These are phyloP conservation scores for Callospermophilus lateralis DNA, from an alignment of 2,113 vertebrate genomes.

Conservation along the genomic window DNA sequence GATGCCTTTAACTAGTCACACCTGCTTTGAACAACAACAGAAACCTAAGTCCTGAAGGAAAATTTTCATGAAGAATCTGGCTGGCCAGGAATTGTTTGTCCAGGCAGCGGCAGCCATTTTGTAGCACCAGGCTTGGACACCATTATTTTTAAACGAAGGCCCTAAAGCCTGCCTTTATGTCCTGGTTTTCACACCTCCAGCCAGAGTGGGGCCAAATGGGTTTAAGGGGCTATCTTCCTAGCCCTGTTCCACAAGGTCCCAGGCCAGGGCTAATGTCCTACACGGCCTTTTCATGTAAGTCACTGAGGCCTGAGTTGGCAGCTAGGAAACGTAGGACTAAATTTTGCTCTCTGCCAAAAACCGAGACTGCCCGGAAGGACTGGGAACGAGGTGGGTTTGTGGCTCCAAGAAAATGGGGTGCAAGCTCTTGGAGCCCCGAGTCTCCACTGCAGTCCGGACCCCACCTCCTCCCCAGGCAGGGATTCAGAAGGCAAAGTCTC, in stretches of 20 bases:
- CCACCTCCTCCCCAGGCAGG: background rate
- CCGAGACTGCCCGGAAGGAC: background rate
- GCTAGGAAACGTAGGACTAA: background rate
- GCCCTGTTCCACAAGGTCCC: background rate
- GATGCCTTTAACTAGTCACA: constrained; percentile 57
- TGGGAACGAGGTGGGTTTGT: background rate
- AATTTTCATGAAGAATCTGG: background rate
- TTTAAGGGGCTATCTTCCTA: background rate
- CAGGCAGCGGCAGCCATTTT: constrained; percentile 68
- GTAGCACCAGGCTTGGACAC: background rate
- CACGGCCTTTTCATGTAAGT: background rate
- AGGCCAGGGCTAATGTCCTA: background rate
- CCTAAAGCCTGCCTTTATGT: background rate
- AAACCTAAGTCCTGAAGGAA: constrained; percentile 16
- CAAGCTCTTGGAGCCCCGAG: background rate
- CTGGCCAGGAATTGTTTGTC: background rate
- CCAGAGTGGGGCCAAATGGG: background rate
- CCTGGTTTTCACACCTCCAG: background rate
- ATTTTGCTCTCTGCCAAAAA: background rate
- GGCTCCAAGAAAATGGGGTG: background rate
- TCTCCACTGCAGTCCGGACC: background rate
- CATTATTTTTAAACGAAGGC: background rate
- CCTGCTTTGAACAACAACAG: constrained; percentile 69
- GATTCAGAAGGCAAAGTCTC: constrained; percentile 7
- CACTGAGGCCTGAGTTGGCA: background rate